These are phyloP conservation scores for Heptranchias perlo DNA, from an alignment of 2,113 vertebrate species.

Conservation along the genomic window DNA sequence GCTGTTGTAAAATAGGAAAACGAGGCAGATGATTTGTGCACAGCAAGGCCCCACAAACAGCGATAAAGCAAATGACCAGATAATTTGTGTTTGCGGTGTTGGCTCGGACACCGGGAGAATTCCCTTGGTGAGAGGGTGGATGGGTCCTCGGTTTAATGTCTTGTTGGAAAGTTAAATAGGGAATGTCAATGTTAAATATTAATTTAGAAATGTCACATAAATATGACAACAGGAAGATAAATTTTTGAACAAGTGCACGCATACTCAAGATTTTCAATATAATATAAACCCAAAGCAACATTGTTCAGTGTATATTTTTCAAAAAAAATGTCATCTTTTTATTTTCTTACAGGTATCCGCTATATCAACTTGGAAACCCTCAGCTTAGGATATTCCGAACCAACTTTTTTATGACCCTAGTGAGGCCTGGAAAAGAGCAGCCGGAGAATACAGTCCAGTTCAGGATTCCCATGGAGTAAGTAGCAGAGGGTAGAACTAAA, in stretches of 20 bases:
- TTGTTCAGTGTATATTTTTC: background rate
- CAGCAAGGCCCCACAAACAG: background rate
- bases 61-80: background rate
- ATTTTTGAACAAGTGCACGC: background rate
- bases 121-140: background rate
- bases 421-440: constrained; percentile 78
- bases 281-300: background rate
- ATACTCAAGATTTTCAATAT: background rate
- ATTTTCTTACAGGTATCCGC: constrained; percentile 67
- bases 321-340: background rate
- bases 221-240: background rate
- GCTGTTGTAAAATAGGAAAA: background rate
- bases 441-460: constrained; percentile 87
- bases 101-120: background rate
- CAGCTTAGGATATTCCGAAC: constrained; percentile 89
- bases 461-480: constrained; percentile 91
- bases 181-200: background rate
- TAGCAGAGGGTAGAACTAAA: constrained; percentile 31
- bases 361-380: constrained; percentile 84
- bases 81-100: background rate
- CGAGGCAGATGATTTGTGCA: background rate
- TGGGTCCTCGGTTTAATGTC: background rate
- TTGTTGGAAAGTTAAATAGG: background rate
- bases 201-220: background rate
- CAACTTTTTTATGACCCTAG: constrained; percentile 77